Base-by-base conservation (phyloP, 2,888 invertebrate species). In the Agrotis clavis region DNA sequence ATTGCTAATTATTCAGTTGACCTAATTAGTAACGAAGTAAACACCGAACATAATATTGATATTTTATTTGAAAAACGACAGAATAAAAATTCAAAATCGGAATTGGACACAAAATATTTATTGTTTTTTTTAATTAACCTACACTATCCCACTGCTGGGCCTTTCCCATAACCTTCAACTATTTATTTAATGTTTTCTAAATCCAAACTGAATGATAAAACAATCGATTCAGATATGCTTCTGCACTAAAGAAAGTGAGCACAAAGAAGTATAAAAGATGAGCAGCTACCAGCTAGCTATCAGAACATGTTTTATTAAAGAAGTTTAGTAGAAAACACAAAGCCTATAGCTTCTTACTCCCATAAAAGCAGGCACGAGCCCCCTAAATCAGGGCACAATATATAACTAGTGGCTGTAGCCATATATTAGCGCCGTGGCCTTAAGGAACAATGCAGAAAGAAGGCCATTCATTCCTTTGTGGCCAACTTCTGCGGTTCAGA, bases 381-480 rank as follows among this genome's bases (percentile, higher is more conserved):
- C 80, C 83, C 64, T 79, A 62, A 72, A 79, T 79, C 77, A 72
- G 67, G 60, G 50, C 66, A 69, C 70, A 74, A 71, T 79, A 67
- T 67, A 59, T 62, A 67, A 67, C 73, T 71, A 68, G 69, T 71
- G 69, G 30, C 48, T 69, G 66, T 57, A 47, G 72, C 64, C 83
- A 73, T 83, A 85, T 85, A 83, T 81, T 75, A 79, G 50, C 79
- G 68, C 72, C 66, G 30, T 62, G 51, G 67, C 62, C 83, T 65
- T 45, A 77, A 59, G 79, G 84, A 79, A 86, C 86, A 83, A 85
- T 73, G 65, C 69, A 59, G 67, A 73, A 84, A 81, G 84, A 83
- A 86, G 62, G 67, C 77, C 76, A 84, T 84, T 86, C 73, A 83
- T 74, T 80, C 82, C 76, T 77, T 86, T 79, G 85, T 79, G 71